Base-by-base conservation (phyloP, 2,113 vertebrate species). In the Gymnogyps californianus region DNA sequence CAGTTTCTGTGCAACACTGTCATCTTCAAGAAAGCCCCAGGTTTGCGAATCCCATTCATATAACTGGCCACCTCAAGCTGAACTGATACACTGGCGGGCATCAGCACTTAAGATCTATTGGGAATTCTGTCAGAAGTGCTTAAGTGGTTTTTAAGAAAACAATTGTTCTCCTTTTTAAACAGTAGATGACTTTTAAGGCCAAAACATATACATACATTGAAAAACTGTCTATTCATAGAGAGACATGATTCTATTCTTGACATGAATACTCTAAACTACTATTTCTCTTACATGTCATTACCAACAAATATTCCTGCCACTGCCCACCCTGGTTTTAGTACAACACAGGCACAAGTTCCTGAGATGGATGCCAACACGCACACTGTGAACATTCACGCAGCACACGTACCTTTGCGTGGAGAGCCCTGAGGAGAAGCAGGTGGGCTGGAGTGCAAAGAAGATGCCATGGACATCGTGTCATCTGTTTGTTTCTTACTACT, bases 361-460 rank as follows among this genome's bases (percentile, higher is more conserved):
- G 3, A n/a, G 40, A 19, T 1, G 1, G 74, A 52, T 8, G 22
- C 46, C 40, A 71, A 4, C 40, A 12, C 0, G 6, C 20, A 2
- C 42, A 4, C 22, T 4, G 9, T 10, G 49, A 36, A 22, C 10
- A 3, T 15, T n/a, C 38, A 4, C 1, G 4, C 44, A 22, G 24
- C 59, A 17, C 47, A 82, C 74, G 0, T 95, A 99, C 99, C 99
- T 99, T 99, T 99, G 87, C 98, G 99, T 9, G 99, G 99, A 46
- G 99, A 99, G 51, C 98, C 98, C 90, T 99, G 99, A 38, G 99
- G 99, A 49, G 99, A 99, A 46, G 98, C 98, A 5, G 99, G 98
- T 31, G 99, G 99, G 95, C 99, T 99, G 90, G 99, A 99, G 96
- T 99, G 99, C 69, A 99, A 96, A 66, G 99, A 99, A 5, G 99